Evolutionary conservation across 2,797 vertebrate genomes (phyloP).

Genomic region (Cuniculus paca): DNA sequence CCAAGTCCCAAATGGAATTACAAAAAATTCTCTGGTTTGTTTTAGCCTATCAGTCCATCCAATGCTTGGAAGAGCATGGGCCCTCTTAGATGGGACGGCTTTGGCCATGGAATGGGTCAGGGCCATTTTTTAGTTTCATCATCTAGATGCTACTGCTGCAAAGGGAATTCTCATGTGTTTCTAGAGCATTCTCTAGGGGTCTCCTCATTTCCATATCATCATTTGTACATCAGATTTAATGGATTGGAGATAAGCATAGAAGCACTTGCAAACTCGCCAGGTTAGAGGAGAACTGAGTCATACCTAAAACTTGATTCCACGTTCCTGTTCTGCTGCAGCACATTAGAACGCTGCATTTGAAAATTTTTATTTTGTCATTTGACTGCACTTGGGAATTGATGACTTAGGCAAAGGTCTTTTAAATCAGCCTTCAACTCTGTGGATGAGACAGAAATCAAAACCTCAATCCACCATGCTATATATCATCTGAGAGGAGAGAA

Average conservation of each 20-base stretch:
- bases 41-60: background rate
- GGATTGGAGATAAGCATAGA: background rate
- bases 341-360: background rate
- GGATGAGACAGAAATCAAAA: slow-evolving; percentile 32
- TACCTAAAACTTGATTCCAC: background rate
- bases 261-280: background rate
- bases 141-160: background rate
- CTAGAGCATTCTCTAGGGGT: background rate
- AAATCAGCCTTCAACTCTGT: background rate
- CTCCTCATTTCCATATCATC: background rate
- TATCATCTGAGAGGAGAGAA: slow-evolving; percentile 21
- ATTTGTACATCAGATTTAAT: background rate
- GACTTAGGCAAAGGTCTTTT: background rate
- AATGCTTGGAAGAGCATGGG: background rate
- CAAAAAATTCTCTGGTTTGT: background rate
- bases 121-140: background rate
- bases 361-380: background rate
- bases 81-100: background rate
- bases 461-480: background rate
- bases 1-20: background rate
- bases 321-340: background rate
- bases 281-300: background rate
- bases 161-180: background rate
- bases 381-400: background rate
- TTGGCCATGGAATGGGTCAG: background rate